Percentiles rank a stretch among this genome's conserved stretches.
These are phyloP conservation scores for Sericinus montela DNA, from an alignment of 2,888 invertebrate genomes.

Conservation along the genomic window DNA sequence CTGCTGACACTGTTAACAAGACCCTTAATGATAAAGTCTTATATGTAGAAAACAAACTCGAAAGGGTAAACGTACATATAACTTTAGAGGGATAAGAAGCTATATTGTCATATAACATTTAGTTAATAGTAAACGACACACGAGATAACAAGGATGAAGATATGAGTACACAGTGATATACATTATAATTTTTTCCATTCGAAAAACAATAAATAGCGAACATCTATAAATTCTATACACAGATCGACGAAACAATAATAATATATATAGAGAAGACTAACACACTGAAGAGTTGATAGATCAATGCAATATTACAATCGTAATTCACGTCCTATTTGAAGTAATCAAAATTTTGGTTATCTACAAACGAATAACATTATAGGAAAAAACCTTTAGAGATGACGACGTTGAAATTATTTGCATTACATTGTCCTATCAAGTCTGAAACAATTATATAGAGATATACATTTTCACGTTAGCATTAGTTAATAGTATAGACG, in stretches of 20 bases:
- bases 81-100: constrained; percentile 41
- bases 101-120: constrained; percentile 70
- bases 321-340: too few species aligned
- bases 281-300: constrained; percentile 47
- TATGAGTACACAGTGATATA: constrained; percentile 64
- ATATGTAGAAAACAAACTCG: constrained; percentile 18
- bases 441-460: constrained; percentile 38
- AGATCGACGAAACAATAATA: constrained; percentile 49
- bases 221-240: constrained; percentile 54
- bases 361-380: too few species aligned
- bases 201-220: constrained; percentile 34
- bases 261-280: constrained; percentile 46
- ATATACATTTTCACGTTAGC: constrained; percentile 47
- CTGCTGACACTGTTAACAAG: not conserved
- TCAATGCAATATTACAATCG: constrained; percentile 39
- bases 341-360: not conserved
- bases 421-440: constrained; percentile 55
- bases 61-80: not conserved
- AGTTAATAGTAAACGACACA: constrained; percentile 58
- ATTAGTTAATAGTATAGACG: constrained; percentile 20
- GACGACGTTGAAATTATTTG: not conserved
- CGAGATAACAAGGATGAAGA: constrained; percentile 68
- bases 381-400: too few species aligned
- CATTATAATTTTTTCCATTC: constrained; percentile 44
- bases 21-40: constrained; percentile 6